Base-by-base conservation (phyloP, 1,140 invertebrate genomes). In the Sycophaga agraensis region DNA sequence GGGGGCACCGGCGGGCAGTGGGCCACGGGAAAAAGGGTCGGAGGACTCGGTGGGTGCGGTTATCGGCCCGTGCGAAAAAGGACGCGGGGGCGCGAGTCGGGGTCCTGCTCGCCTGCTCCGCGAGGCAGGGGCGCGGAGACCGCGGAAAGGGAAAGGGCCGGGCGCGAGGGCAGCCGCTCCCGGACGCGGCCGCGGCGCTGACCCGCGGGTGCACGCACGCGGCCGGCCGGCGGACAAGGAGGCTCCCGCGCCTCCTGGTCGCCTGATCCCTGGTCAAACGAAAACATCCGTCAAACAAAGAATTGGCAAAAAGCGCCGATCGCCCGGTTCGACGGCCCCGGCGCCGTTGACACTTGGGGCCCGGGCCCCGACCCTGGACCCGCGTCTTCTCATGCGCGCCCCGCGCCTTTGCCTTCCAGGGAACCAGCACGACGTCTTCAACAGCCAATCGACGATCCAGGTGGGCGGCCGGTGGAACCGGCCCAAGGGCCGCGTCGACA, bases 401-500 rank as follows among this genome's bases (percentile, higher is more conserved):
- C 35, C 35, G 11, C 35, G 4, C 12, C 28, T 31, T 31, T 11
- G 28, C 11, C 11, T 11, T 68, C 5, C 76, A 94, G 94, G 93
- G 56, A 87, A 90, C 68, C 93, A 96, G 69, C 85, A 93, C 46
- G 90, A 88, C 45, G 91, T 95, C 19, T 97, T 97, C 82, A 97
- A 97, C 81, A 90, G 89, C 69, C 94, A 96, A 83, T 91, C 92
- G 9, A 88, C 87, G 19, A 89, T 97, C 50, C 89, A 93, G 70
- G 86, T 97, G n/a, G 96, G 96, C 16, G 94, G 94, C 6, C 89
- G 90, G 66, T 88, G 87, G 82, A 89, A 88, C 70, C 77, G 82
- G 54, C 84, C 84, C 28, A 83, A 84, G 63, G 82, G 83, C 58
- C 83, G 85, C 51, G 89, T 96, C 26, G 88, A 92, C 64, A 80